Evolutionary conservation across 2,797 vertebrate genomes (phyloP), one percentile per base, ranked within the genome.

Genomic region (Silurus lanzhouensis): DNA sequence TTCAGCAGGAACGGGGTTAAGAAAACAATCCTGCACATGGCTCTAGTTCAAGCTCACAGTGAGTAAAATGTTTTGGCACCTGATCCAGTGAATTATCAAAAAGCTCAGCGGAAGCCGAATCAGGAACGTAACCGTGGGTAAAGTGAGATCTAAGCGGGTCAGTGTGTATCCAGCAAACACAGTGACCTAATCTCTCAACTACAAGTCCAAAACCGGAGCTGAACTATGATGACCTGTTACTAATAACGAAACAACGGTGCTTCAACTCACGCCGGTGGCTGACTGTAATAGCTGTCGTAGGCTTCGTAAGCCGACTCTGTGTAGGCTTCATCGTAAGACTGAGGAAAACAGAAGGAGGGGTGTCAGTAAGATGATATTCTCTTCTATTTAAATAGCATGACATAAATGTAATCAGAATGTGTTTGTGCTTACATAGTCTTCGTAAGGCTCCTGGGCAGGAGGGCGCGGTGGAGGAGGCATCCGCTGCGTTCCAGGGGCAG

Each of bases 201-300:
- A 48, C 13, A 48, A 20, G 1, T 22, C 20, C 20, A 78, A 61
- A 61, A 19, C 5, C 58, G 22, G 58, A 3, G 57, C 57, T 61
- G 27, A 63, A 63, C 61, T 20, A 66, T 44, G 2, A 66, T 63
- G 44, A n/a, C 14, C 14, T 48, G 63, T 61, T 67, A 72, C n/a
- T 0, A 58, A 46, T 3, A 70, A 72, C 3, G 5, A 19, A 74
- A 72, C 44, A 71, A 60, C 19, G 22, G 14, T 87, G 71, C 89
- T 89, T 89, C 68, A 88, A 96, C 98, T 99, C 92, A 99, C 98
- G 96, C 96, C 94, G 98, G 98, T 91, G 96, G 96, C 93, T 99
- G 98, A 93, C 94, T 98, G 95, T 99, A 99, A 92, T 99, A 99
- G 91, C 94, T 96, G 94, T 99, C 97, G 76, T 99, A 99, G 12